Percentiles rank a stretch among this genome's conserved stretches.
Conservation (phyloP, 23 tunicate genomes). For the Styela clava region DNA sequence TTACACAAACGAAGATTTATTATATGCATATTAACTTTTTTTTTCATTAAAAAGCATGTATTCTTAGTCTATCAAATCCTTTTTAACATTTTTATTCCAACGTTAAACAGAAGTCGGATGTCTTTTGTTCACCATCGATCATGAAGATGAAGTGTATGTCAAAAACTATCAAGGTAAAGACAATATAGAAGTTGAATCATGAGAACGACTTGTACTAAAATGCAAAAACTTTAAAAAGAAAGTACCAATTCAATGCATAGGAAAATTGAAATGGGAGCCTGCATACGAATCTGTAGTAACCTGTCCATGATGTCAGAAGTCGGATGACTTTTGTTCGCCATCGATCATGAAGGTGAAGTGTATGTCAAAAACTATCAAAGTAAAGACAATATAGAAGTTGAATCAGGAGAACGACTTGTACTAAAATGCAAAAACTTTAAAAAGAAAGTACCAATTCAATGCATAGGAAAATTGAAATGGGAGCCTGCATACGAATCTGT, state of each 20-base stretch:
- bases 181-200: not conserved
- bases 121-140: constrained; percentile 1
- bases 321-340: constrained; percentile 10
- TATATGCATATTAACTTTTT: no score
- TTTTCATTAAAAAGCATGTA: no score
- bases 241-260: not conserved
- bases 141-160: not conserved
- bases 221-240: constrained; percentile 1
- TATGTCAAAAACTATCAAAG: not conserved
- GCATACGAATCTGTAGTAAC: not conserved
- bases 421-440: not conserved
- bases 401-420: not conserved
- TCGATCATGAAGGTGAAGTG: not conserved
- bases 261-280: constrained; percentile 13
- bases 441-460: not conserved
- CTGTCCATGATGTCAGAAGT: no score
- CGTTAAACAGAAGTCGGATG: constrained; percentile 17
- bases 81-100: no score
- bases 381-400: not conserved
- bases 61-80: no score
- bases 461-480: constrained; percentile 16
- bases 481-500: not conserved
- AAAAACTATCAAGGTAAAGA: not conserved
- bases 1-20: no score
- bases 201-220: not conserved